These are phyloP conservation scores for Drosophila koepferae DNA, from an alignment of 2,888 invertebrate genomes.

Conservation along the genomic window DNA sequence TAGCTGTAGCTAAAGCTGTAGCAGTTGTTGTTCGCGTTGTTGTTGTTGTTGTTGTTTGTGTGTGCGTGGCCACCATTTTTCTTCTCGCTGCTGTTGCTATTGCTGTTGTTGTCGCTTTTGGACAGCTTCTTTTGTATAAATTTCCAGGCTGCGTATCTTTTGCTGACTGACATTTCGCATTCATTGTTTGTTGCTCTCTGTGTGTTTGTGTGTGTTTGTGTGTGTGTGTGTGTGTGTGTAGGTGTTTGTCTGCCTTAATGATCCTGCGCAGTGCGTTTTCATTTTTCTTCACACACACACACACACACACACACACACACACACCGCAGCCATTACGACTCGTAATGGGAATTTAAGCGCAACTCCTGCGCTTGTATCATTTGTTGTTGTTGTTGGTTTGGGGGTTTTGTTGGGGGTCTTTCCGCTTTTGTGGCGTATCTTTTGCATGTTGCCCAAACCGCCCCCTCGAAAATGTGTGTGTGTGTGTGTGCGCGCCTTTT, in stretches of 20 bases:
- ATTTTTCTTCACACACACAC: constrained; percentile 59
- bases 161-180: constrained; percentile 71
- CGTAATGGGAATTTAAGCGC: constrained; percentile 82
- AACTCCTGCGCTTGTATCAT: constrained; percentile 63
- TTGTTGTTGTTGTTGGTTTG: constrained; percentile 21
- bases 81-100: constrained; percentile 30
- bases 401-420: constrained; percentile 47
- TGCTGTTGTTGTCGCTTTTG: constrained; percentile 41
- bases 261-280: constrained; percentile 82
- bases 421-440: constrained; percentile 78
- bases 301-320: constrained; percentile 32
- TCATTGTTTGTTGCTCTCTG: constrained; percentile 51
- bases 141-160: constrained; percentile 65
- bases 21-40: constrained; percentile 22
- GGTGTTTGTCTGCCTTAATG: constrained; percentile 68
- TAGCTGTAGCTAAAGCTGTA: constrained; percentile 19
- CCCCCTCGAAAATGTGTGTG: constrained; percentile 13
- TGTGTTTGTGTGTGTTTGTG: constrained; percentile 17
- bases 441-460: constrained; percentile 67
- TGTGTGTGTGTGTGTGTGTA: constrained; percentile 36
- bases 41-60: constrained; percentile 27
- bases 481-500: constrained; percentile 9
- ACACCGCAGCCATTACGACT: constrained; percentile 78
- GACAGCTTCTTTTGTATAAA: constrained; percentile 70
- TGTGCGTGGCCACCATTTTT: constrained; percentile 68